Base-by-base conservation (phyloP, 2,888 invertebrate species). In the Napeogenes inachia region DNA sequence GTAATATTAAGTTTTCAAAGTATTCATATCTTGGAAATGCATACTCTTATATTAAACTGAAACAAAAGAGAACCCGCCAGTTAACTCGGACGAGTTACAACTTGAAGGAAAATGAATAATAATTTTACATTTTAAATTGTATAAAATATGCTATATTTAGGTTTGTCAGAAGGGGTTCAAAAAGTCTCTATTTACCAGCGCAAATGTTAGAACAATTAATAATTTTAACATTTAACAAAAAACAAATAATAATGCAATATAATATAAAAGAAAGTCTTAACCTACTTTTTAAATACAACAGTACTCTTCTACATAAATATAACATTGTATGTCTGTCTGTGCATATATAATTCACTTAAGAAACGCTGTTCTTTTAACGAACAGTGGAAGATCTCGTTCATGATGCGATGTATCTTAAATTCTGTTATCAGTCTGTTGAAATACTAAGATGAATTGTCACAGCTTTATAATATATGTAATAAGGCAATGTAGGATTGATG, bases 261-360 rank as follows among this genome's bases (percentile, higher is more conserved):
- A 21, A 21, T 21, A 21, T 21, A 21, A 21, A 6, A 35, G 35
- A 2, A 0, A 35, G 6, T 35, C 6, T 5, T 5, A 35, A 35
- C 35, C 35, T 3, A 35, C 6, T 35, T 35, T 2, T 35, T 35
- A 35, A 35, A 42, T 3, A 30, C 47, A 42, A 12, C 38, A 53
- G 30, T 8, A 4, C 38, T 50, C 21, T 30, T 50, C 53, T n/a
- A 12, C 54, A 30, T 38, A 59, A 59, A 53, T 45, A 33, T 45
- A 53, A n/a, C 53, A 45, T 57, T 35, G 35, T 42, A 42, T 8
- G 3, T 3, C 6, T 8, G 56, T 62, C 57, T 61, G 57, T 12
- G 10, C 42, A 42, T 61, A 61, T 61, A 63, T 63, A 67, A 63
- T 60, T 59, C 61, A 54, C 59, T 65, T 65, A 65, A 65, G 57